A percentile compares a stretch with the other conserved stretches of the same genome.
These are phyloP conservation scores for Mimas tiliae DNA, from an alignment of 2,888 invertebrate genomes.

Conservation along the genomic window DNA sequence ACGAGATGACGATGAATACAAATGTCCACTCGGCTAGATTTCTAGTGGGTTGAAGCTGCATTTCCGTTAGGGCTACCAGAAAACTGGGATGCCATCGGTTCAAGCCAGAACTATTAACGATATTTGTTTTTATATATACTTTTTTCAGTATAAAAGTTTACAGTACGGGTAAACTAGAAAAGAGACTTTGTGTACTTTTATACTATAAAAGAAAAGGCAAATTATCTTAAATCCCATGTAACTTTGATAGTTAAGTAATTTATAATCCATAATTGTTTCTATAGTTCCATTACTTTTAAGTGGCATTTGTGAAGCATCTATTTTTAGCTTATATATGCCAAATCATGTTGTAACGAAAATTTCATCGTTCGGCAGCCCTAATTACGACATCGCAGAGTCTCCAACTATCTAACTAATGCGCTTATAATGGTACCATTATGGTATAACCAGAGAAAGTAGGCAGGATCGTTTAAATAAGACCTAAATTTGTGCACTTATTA, in stretches of 20 bases:
- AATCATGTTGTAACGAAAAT: slow-evolving; percentile 21
- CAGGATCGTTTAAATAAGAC: slow-evolving; percentile 61
- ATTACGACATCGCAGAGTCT: slow-evolving; percentile 48
- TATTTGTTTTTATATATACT: not conserved
- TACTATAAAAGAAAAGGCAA: too few species aligned
- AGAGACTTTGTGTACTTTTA: too few species aligned
- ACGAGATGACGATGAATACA: slow-evolving; percentile 47
- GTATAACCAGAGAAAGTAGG: slow-evolving; percentile 63
- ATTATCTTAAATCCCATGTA: too few species aligned
- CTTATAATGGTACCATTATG: slow-evolving; percentile 74
- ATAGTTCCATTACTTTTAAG: too few species aligned
- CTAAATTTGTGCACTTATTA: slow-evolving; percentile 33
- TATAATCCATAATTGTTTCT: too few species aligned
- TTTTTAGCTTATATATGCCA: not conserved
- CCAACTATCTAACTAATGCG: slow-evolving; percentile 68
- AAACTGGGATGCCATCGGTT: not conserved
- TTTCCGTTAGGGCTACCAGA: slow-evolving; percentile 38
- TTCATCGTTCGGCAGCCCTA: slow-evolving; percentile 23
- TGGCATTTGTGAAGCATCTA: too few species aligned
- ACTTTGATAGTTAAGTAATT: too few species aligned
- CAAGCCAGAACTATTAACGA: not conserved
- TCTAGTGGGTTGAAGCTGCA: slow-evolving; percentile 50
- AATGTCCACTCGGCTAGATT: slow-evolving; percentile 49
- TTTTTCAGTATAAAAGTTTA: too few species aligned
- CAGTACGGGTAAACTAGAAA: too few species aligned